Base-by-base conservation (phyloP, 2,888 invertebrate species). In the Drosophila quasianomalipes region DNA sequence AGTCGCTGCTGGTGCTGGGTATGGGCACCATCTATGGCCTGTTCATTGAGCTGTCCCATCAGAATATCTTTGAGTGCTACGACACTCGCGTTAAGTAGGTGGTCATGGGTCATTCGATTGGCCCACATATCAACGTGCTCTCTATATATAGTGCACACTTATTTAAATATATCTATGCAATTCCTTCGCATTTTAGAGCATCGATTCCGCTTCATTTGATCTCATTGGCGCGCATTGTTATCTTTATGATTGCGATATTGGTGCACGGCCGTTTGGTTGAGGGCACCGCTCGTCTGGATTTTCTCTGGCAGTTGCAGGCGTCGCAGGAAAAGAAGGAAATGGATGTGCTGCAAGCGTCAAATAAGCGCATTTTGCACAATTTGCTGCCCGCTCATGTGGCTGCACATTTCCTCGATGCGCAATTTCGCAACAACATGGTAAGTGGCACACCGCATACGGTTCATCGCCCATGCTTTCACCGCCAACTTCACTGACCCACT, bases 261-360 rank as follows among this genome's bases (percentile, higher is more conserved):
- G 94, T 98, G 61, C 98, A 98, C 93, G 98, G 96, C 0, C 95
- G 96, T 81, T 95, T 96, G 84, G 95, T 98, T 89, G 98, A 98
- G 94, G 98, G 98, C 97, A 98, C 98, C 57, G 97, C 97, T 28
- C 94, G 98, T 35, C 94, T 97, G 54, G 97, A 97, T 94, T 97
- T 97, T 92, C 94, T 97, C 33, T 97, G 97, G 97, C 97, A 97
- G 93, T 94, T 96, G 79, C 96, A 98, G 94, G 98, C 98, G 5
- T 95, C 97, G 61, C 97, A 98, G 91, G 98, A 98, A 94, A 98
- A 98, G 93, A 95, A 96, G 62, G 98, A 98, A 93, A 98, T 98
- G 98, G 97, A 97, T 85, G 97, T 97, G n/a, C 93, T 98, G 76
- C 98, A 97, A 94, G 96, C 97, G 94, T 97, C 97, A 81, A 98